Conservation (phyloP, 2,888 invertebrate species). For the Drosophila greeni region DNA sequence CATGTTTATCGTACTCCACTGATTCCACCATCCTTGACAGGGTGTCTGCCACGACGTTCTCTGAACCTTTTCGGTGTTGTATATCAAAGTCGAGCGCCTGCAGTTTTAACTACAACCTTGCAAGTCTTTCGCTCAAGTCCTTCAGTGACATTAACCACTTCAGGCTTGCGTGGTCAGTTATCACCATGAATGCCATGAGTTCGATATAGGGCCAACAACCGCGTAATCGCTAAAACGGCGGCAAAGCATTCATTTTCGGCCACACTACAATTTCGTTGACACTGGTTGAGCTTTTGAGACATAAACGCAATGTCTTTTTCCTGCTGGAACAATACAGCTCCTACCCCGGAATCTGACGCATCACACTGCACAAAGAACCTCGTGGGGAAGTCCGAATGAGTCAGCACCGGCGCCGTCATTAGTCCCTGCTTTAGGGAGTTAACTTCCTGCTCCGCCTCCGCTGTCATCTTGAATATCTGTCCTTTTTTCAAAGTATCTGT, state of each 20-base stretch:
- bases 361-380: background rate
- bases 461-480: too few species aligned
- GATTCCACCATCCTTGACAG: background rate
- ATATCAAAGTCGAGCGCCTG: background rate
- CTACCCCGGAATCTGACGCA: background rate
- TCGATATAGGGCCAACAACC: conserved; percentile 2
- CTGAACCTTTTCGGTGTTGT: background rate
- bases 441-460: too few species aligned
- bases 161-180: background rate
- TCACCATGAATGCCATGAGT: background rate
- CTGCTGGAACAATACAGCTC: background rate
- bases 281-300: background rate
- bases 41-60: background rate
- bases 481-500: too few species aligned
- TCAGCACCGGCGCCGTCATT: too few species aligned
- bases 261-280: background rate
- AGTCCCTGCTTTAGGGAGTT: too few species aligned
- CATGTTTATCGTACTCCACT: background rate
- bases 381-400: too few species aligned
- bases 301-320: background rate
- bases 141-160: background rate
- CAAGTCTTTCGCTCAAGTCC: background rate
- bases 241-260: background rate
- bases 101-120: background rate
- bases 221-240: background rate